phyloP scores from a whole-genome alignment of 1,140 invertebrate genomes.

The Pseudomyrmex dendroicus region DNA sequence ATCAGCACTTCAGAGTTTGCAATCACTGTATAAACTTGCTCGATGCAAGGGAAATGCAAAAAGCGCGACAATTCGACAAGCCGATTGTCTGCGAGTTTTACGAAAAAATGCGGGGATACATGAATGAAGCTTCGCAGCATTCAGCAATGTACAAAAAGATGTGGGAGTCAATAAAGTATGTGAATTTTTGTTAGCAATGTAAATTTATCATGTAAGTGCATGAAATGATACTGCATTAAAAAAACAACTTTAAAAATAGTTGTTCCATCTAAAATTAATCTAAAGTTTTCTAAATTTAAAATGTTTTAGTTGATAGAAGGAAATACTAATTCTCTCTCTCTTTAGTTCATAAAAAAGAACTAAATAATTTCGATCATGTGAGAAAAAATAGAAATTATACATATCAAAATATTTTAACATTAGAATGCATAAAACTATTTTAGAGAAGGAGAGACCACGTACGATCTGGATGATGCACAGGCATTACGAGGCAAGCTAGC shows the following conservation, averaged over 20 bases:
- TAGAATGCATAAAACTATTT: slow-evolving; percentile 49
- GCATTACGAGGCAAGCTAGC: slow-evolving; percentile 92
- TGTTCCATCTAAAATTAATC: too few species aligned
- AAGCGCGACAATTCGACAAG: slow-evolving; percentile 92
- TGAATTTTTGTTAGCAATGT: slow-evolving; percentile 1
- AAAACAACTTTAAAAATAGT: background rate
- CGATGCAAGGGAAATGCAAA: slow-evolving; percentile 92
- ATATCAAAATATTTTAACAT: slow-evolving; percentile 18
- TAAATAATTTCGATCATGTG: background rate
- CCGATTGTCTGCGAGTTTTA: slow-evolving; percentile 94
- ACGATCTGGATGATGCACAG: slow-evolving; percentile 93
- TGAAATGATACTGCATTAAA: slow-evolving; percentile 4
- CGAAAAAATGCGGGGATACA: slow-evolving; percentile 90
- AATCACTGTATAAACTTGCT: slow-evolving; percentile 93
- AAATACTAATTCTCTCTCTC: too few species aligned
- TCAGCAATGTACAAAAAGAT: slow-evolving; percentile 95
- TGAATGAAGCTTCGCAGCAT: slow-evolving; percentile 91
- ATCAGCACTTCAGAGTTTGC: slow-evolving; percentile 92
- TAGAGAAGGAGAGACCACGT: slow-evolving; percentile 95
- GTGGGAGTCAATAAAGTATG: slow-evolving; percentile 88
- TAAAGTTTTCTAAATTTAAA: too few species aligned
- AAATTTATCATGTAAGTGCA: slow-evolving; percentile 11
- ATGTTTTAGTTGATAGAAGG: too few species aligned
- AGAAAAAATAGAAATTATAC: background rate
- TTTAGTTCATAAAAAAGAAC: background rate